These are phyloP conservation scores for Drosophila takahashii DNA, from an alignment of 1,140 invertebrate species.

Conservation along the genomic window DNA sequence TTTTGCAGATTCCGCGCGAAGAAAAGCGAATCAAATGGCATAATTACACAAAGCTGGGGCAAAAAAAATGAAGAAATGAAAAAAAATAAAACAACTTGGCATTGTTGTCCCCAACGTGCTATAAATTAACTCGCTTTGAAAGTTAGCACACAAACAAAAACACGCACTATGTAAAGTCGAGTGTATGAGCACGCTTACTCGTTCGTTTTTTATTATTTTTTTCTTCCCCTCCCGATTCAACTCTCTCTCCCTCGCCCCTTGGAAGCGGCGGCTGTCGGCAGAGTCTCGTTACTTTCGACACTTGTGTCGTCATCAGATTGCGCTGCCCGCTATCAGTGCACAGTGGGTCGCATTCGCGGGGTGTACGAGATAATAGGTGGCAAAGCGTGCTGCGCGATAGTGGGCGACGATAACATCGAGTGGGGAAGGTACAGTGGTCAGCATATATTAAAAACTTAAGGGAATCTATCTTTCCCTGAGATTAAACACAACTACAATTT, in stretches of 20 bases:
- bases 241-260: constrained; percentile 13
- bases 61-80: constrained; percentile 29
- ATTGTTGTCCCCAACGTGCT: constrained; percentile 56
- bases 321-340: constrained; percentile 51
- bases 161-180: constrained; percentile 9
- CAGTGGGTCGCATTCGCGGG: constrained; percentile 51
- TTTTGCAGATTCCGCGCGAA: constrained; percentile 36
- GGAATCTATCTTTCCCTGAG: neutral
- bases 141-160: constrained; percentile 63
- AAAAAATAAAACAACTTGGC: constrained; percentile 43
- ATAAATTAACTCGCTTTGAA: constrained; percentile 81
- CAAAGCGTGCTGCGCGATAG: constrained; percentile 26
- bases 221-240: constrained; percentile 6
- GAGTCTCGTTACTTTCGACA: constrained; percentile 78
- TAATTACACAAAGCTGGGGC: constrained; percentile 53
- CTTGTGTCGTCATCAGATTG: constrained; percentile 82
- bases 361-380: constrained; percentile 20
- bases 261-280: constrained; percentile 61
- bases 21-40: constrained; percentile 67
- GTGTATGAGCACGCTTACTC: constrained; percentile 50
- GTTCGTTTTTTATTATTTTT: constrained; percentile 52
- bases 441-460: neutral
- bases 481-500: no score
- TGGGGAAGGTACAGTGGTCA: constrained; percentile 9
- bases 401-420: constrained; percentile 28